Evolutionary conservation across 2,888 invertebrate genomes (phyloP).

Genomic region (Cloeon dipterum): DNA sequence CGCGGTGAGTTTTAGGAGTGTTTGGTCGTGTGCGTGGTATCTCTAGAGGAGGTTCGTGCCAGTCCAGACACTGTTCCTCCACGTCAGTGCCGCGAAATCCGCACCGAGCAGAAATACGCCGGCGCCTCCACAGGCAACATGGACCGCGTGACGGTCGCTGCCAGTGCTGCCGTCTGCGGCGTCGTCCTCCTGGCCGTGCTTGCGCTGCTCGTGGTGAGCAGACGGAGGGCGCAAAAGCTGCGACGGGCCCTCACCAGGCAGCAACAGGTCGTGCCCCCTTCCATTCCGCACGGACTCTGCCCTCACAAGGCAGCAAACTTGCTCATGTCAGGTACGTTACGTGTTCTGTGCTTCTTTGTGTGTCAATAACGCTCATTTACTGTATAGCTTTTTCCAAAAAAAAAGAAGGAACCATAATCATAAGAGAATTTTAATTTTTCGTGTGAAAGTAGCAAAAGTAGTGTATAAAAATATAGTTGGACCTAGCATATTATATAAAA

Average conservation of each 20-base stretch:
- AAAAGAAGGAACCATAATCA: too few relatives aligned
- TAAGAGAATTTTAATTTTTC: too few relatives aligned
- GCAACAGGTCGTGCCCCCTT: neutral
- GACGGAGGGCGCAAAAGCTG: neutral
- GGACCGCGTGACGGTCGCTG: slow-evolving; percentile 88
- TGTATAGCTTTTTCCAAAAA: too few relatives aligned
- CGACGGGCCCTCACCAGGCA: neutral
- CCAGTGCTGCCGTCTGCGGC: slow-evolving; percentile 79
- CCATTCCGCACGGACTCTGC: neutral
- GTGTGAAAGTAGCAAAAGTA: too few relatives aligned
- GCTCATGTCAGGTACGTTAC: neutral
- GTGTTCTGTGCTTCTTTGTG: too few relatives aligned
- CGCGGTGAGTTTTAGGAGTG: slow-evolving; percentile 41
- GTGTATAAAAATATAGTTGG: too few relatives aligned
- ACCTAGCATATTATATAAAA: too few relatives aligned
- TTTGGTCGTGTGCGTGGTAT: slow-evolving; percentile 80
- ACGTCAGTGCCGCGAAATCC: slow-evolving; percentile 69
- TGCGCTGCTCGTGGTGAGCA: slow-evolving; percentile 67
- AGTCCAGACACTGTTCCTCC: slow-evolving; percentile 69
- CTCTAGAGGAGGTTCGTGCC: slow-evolving; percentile 68
- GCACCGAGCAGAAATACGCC: slow-evolving; percentile 42
- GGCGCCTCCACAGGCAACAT: slow-evolving; percentile 25
- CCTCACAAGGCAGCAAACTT: neutral
- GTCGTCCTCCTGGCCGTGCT: slow-evolving; percentile 78
- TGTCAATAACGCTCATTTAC: too few relatives aligned